A percentile compares a stretch with the other conserved stretches of the same genome.
These are phyloP conservation scores for Euproctis similis DNA, from an alignment of 2,888 invertebrate genomes.

Conservation along the genomic window DNA sequence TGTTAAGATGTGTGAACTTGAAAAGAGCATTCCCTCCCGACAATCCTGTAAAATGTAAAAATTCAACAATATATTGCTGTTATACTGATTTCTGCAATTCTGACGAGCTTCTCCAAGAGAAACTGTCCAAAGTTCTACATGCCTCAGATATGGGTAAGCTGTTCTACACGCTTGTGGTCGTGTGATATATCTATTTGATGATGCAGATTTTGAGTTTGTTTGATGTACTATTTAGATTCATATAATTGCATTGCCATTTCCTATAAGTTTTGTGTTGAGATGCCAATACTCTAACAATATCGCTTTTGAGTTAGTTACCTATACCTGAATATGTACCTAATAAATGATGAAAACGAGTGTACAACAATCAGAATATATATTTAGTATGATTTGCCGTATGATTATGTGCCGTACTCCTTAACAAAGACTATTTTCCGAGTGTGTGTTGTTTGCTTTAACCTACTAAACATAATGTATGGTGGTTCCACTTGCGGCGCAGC, in stretches of 20 bases:
- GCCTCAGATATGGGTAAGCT: conserved; percentile 57
- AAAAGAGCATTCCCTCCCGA: conserved; percentile 74
- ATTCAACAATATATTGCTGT: conserved; percentile 62
- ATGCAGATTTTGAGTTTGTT: conserved; percentile 67
- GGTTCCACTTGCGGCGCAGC: conserved; percentile 78
- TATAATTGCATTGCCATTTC: conserved; percentile 62
- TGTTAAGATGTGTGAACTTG: conserved; percentile 74
- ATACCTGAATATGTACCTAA: conserved; percentile 64
- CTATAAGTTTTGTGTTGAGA: conserved; percentile 70
- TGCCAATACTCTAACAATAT: conserved; percentile 68
- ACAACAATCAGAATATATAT: conserved; percentile 29
- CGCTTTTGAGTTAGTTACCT: conserved; percentile 69
- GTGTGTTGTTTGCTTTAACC: conserved; percentile 76
- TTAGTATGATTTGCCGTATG: conserved; percentile 63
- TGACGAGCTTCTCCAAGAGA: conserved; percentile 49
- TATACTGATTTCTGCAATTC: conserved; percentile 63
- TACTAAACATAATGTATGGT: conserved; percentile 75
- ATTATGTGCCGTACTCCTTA: conserved; percentile 64
- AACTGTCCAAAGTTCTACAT: conserved; percentile 44
- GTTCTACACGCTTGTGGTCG: conserved; percentile 48
- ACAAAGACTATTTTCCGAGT: conserved; percentile 66
- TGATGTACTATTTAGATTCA: conserved; percentile 62
- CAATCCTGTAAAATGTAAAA: conserved; percentile 58
- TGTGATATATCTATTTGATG: conserved; percentile 48
- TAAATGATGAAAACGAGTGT: conserved; percentile 46